phyloP scores from a whole-genome alignment of 2,797 vertebrate genomes.

The Pangasius sanitwongsei region DNA sequence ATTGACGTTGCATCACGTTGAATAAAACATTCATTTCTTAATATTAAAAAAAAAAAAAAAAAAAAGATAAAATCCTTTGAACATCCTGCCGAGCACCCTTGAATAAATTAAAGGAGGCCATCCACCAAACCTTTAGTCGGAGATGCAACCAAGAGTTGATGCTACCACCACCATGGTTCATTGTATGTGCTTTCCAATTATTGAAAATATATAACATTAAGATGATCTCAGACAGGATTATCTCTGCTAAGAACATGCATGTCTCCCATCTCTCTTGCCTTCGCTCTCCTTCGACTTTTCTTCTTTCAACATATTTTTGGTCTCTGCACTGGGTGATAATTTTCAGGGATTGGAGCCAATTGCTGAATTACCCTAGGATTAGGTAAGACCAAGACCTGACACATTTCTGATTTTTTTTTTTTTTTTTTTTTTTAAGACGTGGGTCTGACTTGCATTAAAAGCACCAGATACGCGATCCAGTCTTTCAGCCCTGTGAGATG shows the following conservation, averaged over 20 bases:
- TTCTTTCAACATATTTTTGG: background rate
- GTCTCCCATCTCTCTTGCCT: background rate
- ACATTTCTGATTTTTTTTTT: too few species aligned
- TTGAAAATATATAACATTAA: background rate
- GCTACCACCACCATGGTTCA: background rate
- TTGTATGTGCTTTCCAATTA: background rate
- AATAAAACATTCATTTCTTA: background rate
- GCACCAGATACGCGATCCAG: too few species aligned
- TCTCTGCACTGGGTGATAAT: background rate
- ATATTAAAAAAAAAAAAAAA: background rate
- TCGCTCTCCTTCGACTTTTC: background rate
- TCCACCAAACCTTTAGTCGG: background rate
- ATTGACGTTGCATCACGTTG: background rate
- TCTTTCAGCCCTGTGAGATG: too few species aligned
- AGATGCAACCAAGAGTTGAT: background rate
- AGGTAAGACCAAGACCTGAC: too few species aligned
- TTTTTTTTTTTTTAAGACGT: too few species aligned
- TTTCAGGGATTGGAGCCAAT: background rate
- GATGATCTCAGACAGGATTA: background rate
- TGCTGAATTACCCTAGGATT: too few species aligned
- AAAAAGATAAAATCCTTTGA: too few species aligned
- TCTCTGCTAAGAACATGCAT: background rate
- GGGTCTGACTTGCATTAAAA: too few species aligned
- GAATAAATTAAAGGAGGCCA: background rate
- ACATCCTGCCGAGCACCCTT: background rate